These are phyloP conservation scores for Teleogryllus oceanicus DNA, from an alignment of 2,888 invertebrate species.

Conservation along the genomic window DNA sequence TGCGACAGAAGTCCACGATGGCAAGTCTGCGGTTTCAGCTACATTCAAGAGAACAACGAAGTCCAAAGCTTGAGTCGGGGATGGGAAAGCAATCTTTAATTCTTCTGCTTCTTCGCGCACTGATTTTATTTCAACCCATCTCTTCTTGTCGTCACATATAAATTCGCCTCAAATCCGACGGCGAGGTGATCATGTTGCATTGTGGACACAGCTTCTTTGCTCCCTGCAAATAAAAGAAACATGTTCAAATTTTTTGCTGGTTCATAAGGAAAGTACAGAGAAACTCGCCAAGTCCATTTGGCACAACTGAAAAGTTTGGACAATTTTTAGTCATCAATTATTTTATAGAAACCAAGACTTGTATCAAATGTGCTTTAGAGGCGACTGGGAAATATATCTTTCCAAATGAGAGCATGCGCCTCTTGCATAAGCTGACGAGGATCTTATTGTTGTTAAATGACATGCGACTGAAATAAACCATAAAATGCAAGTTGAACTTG, in stretches of 20 bases:
- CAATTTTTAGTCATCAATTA: too few relatives aligned
- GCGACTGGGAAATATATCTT: too few relatives aligned
- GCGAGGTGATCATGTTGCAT: constrained; percentile 88
- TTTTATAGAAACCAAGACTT: too few relatives aligned
- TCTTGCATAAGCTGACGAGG: too few relatives aligned
- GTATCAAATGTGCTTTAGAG: too few relatives aligned
- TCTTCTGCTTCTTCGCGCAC: constrained; percentile 3
- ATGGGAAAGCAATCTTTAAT: neutral
- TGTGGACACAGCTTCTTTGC: constrained; percentile 92
- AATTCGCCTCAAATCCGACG: constrained; percentile 80
- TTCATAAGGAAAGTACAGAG: neutral
- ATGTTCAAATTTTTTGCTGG: neutral
- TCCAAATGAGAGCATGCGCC: too few relatives aligned
- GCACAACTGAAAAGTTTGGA: too few relatives aligned
- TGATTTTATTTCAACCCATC: constrained; percentile 26
- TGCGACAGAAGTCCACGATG: neutral
- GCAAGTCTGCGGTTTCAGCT: constrained; percentile 4
- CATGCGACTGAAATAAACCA: too few relatives aligned
- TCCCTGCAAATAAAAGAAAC: constrained; percentile 54
- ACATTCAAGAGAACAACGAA: constrained; percentile 10
- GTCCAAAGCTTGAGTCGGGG: constrained; percentile 1
- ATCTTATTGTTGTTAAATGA: too few relatives aligned
- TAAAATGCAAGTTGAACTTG: too few relatives aligned
- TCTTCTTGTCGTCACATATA: constrained; percentile 65
- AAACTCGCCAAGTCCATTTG: neutral